phyloP scores from a whole-genome alignment of 2,888 invertebrate genomes.

The Drosophila nr. medialis region DNA sequence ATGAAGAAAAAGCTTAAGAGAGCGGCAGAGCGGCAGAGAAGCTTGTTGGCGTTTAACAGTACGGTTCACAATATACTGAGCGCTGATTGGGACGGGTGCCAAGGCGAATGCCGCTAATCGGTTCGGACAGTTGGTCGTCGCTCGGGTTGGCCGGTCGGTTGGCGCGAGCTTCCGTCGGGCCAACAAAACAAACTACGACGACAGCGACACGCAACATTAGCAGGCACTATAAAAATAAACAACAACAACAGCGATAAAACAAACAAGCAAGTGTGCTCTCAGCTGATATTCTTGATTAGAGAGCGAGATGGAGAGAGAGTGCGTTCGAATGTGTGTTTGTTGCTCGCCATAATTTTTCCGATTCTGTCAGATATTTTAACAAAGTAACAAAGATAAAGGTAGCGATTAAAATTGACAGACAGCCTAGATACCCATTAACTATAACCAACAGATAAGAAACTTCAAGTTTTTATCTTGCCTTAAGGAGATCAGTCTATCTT shows the following conservation, averaged over 20 bases:
- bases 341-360: slow-evolving; percentile 19
- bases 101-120: slow-evolving; percentile 29
- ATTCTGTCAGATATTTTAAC: slow-evolving; percentile 28
- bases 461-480: not conserved
- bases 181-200: slow-evolving; percentile 11
- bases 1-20: slow-evolving; percentile 25
- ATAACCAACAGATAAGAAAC: not conserved
- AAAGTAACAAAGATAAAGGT: slow-evolving; percentile 22
- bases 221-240: slow-evolving; percentile 32
- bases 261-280: slow-evolving; percentile 25
- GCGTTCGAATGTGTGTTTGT: not conserved
- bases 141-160: slow-evolving; percentile 37
- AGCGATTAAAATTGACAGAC: not conserved
- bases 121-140: slow-evolving; percentile 47
- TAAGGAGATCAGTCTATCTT: slow-evolving; percentile 1
- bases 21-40: slow-evolving; percentile 13
- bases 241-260: slow-evolving; percentile 13
- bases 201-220: slow-evolving; percentile 34
- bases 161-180: slow-evolving; percentile 12
- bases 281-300: slow-evolving; percentile 12
- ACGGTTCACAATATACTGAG: slow-evolving; percentile 73
- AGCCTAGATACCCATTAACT: slow-evolving; percentile 6
- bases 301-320: slow-evolving; percentile 1
- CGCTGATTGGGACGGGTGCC: slow-evolving; percentile 17
- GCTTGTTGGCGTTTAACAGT: slow-evolving; percentile 47